A percentile compares a stretch with the other conserved stretches of the same genome.
phyloP scores from a whole-genome alignment of 2,797 vertebrate genomes.

The Lepidocolaptes lacrymiger region DNA sequence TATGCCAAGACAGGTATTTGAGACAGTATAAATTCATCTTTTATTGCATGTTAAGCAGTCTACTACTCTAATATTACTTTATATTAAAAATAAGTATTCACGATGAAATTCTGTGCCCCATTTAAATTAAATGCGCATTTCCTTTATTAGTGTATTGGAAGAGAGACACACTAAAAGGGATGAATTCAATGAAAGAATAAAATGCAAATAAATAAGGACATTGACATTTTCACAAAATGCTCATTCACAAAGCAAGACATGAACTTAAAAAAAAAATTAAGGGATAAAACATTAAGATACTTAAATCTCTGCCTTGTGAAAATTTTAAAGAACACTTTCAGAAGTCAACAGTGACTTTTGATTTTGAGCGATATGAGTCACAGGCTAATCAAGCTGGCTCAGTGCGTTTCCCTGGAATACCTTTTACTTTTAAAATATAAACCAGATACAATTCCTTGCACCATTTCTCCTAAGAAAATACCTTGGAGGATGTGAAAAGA shows the following conservation, averaged over 20 bases:
- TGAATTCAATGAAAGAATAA: neutral
- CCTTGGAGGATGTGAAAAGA: neutral
- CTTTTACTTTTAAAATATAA: neutral
- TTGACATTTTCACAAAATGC: neutral
- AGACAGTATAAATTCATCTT: neutral
- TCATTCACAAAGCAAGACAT: neutral
- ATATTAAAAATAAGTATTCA: neutral
- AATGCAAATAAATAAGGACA: neutral
- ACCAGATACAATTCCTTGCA: neutral
- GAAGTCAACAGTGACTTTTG: neutral
- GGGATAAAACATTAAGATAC: neutral
- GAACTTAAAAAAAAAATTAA: neutral
- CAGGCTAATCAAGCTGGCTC: neutral
- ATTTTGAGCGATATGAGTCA: neutral
- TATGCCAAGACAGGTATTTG: conserved; percentile 41
- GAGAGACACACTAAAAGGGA: neutral
- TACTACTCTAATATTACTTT: neutral
- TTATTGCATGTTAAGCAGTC: neutral
- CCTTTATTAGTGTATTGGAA: neutral
- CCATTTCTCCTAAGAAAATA: neutral
- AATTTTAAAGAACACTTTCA: neutral
- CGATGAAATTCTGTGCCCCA: neutral
- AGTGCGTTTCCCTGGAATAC: neutral
- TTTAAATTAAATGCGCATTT: neutral
- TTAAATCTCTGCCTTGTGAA: neutral